Percentiles rank a stretch among this genome's conserved stretches.
phyloP scores from a whole-genome alignment of 2,797 vertebrate species.

The Rhynchonycteris naso region DNA sequence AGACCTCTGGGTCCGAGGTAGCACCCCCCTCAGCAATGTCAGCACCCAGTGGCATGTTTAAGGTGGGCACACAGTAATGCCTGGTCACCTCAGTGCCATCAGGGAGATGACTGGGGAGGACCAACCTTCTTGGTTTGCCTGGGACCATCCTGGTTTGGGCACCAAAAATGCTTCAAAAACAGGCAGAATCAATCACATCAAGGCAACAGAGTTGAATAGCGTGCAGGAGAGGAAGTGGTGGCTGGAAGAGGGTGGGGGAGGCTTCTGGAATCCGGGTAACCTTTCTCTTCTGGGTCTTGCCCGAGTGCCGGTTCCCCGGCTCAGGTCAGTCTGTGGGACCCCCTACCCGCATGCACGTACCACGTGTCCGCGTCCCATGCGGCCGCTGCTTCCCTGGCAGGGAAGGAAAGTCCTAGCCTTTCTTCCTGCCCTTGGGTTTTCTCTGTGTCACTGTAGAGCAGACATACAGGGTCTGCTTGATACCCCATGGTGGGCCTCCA shows the following conservation, averaged over 20 bases:
- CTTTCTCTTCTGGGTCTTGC: not conserved
- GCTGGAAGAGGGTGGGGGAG: not conserved
- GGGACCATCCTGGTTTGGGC: not conserved
- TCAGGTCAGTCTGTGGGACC: no score
- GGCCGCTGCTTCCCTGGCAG: not conserved
- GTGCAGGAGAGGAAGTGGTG: not conserved
- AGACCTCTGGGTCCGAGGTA: not conserved
- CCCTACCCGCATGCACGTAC: rapidly evolving
- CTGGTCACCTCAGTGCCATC: not conserved
- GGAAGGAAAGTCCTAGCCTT: not conserved
- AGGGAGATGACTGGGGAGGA: not conserved
- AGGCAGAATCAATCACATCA: not conserved
- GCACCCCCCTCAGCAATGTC: not conserved
- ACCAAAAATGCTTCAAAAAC: not conserved
- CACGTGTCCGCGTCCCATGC: rapidly evolving
- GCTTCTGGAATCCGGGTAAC: not conserved
- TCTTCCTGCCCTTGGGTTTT: not conserved
- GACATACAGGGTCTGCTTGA: rapidly evolving
- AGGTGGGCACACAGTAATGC: not conserved
- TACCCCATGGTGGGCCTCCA: not conserved
- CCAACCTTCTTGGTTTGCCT: not conserved
- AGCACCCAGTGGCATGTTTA: rapidly evolving
- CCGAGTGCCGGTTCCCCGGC: not conserved
- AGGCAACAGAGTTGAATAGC: rapidly evolving
- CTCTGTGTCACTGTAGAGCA: not conserved